Base-by-base conservation (phyloP, 2,797 vertebrate species). In the Pangasius djambal region DNA sequence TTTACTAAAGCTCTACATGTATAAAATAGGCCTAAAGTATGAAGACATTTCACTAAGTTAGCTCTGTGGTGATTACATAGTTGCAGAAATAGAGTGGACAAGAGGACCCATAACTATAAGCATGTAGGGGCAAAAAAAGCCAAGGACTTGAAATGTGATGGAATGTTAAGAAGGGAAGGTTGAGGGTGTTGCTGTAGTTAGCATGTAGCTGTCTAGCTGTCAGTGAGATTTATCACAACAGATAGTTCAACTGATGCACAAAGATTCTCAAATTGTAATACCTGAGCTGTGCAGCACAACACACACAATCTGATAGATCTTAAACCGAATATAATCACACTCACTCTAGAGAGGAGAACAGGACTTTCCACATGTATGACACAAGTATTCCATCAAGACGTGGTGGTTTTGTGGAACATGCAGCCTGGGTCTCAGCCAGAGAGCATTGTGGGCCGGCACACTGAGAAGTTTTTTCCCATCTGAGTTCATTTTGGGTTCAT, bases 401-500 rank as follows among this genome's bases (percentile, higher is more conserved):
- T 87, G 89, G 77, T 34, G 87, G 81, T 88, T 91, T 89, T 86
- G 88, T 89, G 90, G 89, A 91, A 81, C 52, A 81, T 88, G 85
- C 83, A 44, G 67, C 69, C 75, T 86, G 90, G 79, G 69, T 59
- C 52, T 48, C 9, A 77, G 88, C 89, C 90, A 88, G 75, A 89
- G 86, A 86, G 86, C 85, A 90, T 69, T 88, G 88, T 69, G 85
- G 85, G 69, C 88, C 48, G 44, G 83, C 75, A 25, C 82, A 85
- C 79, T 86, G 61, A 86, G 89, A 90, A 90, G 88, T 89, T 91
- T 91, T 90, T 90, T 90, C 88, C 90, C 87, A 90, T 90, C 65
- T 44, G 88, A 89, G 91, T 92, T 92, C 91, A 92, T 52, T 18
- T 63, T 2, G 72, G 90, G 91, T 91, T 92, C 90, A 90, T 78